Evolutionary conservation across 2,888 invertebrate species (phyloP), one percentile per base, ranked within the genome.

Genomic region (Peribatodes rhomboidaria): DNA sequence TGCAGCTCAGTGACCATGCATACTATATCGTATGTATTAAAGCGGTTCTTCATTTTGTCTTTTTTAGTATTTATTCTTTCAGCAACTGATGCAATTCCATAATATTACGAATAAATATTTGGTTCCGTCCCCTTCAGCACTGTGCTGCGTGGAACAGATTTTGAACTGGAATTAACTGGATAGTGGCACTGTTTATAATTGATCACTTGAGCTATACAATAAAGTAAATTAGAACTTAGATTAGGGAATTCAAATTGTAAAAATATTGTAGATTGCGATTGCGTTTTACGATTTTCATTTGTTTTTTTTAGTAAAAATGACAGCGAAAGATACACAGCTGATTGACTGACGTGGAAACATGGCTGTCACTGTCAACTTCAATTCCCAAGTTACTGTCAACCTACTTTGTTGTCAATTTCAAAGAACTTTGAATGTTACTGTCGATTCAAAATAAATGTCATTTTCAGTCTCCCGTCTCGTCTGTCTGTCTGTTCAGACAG

Each of bases 1-100:
- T 97, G 97, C 27, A 99, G 90, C 88, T 99, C 99, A 52, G 96
- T 95, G 58, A 98, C 94, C 77, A 96, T 96, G 83, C 98, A 98
- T 73, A 97, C 95, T 70, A 99, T 96, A 93, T 99, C 99, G 78
- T 97, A 96, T 0, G 98, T 98, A 82, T 97, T 98, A 87, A 98
- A 99, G 80, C 98, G 94, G 0, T 95, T 97, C 94, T 99, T 99
- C 99, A 99, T 99, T 76, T 86, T 89, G 68, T 47, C 16, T 31
- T 54, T 20, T 66, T 71, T 16, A 8, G 1, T 27, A 14, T 68
- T 41, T 49, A 65, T 62, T 41, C 63, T 55, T 20, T 49, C 31
- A 63, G 27, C 20, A 63, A 22, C n/a, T 22, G 33, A 27, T 39
- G 14, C 35, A 47, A 46, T 41, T 46, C 39, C 14, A 42, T 37